phyloP scores from a whole-genome alignment of 37 sponge, comb jelly and placozoan species.

The Cladorhizidae sp. region DNA sequence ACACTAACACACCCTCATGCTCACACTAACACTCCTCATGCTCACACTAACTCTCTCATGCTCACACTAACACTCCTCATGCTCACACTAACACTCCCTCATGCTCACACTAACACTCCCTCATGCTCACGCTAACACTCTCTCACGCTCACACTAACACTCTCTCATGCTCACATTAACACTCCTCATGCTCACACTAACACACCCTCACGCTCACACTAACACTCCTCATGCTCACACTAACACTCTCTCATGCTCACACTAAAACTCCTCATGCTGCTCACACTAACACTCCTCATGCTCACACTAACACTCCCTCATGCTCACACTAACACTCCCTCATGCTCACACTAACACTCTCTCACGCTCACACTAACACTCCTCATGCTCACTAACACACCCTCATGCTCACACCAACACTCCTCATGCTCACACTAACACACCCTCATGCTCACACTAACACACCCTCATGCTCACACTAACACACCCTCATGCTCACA shows the following conservation, averaged over 20 bases:
- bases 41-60: too few species aligned
- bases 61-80: too few species aligned
- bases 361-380: background rate
- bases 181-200: too few species aligned
- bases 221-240: background rate
- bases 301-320: background rate
- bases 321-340: background rate
- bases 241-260: too few species aligned
- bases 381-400: background rate
- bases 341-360: background rate
- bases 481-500: too few species aligned
- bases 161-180: background rate
- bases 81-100: background rate
- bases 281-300: too few species aligned
- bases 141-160: background rate
- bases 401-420: background rate
- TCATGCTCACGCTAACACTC: too few species aligned
- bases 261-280: background rate
- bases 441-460: constrained; percentile 3
- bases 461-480: background rate
- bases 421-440: background rate
- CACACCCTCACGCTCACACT: background rate
- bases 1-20: background rate
- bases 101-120: background rate
- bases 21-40: background rate